Conservation (phyloP, 2,113 vertebrate genomes). For the Mobula hypostoma region DNA sequence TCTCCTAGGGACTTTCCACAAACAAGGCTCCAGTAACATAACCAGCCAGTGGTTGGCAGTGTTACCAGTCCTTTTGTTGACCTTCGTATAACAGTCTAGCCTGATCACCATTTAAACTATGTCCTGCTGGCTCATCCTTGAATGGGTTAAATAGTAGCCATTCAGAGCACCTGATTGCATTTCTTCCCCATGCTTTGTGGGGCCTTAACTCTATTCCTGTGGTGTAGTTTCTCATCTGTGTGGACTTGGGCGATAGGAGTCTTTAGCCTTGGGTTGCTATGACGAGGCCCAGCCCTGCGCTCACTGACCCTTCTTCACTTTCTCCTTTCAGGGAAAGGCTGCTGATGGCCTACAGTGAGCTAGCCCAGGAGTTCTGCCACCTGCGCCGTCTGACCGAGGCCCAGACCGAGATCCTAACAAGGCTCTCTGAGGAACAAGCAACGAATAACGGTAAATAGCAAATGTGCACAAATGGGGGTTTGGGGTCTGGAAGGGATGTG, state of each 20-base stretch:
- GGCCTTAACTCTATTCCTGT: not conserved
- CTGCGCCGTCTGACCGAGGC: slow-evolving; percentile 76
- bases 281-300: not conserved
- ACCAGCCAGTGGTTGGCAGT: not conserved
- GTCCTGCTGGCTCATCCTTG: too few relatives aligned
- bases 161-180: not conserved
- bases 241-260: not conserved
- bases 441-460: slow-evolving; percentile 57
- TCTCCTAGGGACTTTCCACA: not conserved
- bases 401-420: slow-evolving; percentile 84
- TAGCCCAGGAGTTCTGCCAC: slow-evolving; percentile 85
- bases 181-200: not conserved
- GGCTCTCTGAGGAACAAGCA: slow-evolving; percentile 76
- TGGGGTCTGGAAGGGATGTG: fast-evolving
- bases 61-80: not conserved
- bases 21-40: not conserved
- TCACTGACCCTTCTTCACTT: not conserved
- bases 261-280: too few relatives aligned
- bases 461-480: slow-evolving; percentile 46
- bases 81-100: not conserved
- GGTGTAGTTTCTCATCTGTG: not conserved
- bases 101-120: too few relatives aligned
- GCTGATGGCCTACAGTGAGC: slow-evolving; percentile 91
- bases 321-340: slow-evolving; percentile 74
- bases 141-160: not conserved